A percentile compares a stretch with the other conserved stretches of the same genome.
Evolutionary conservation across 2,797 vertebrate species (phyloP).

Genomic region (Macropus fuliginosus): DNA sequence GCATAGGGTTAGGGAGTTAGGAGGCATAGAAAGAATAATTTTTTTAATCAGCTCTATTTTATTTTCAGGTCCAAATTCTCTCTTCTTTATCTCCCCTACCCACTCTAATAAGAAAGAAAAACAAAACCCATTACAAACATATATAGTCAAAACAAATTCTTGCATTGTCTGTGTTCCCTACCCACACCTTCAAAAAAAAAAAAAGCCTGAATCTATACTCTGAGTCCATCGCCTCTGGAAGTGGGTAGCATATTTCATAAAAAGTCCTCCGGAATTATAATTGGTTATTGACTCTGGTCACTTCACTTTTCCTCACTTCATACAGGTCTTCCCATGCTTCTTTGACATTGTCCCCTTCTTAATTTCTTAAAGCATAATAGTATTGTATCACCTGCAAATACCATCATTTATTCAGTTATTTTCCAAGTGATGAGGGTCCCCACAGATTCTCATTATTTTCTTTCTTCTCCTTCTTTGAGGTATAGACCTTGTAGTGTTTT

Average conservation of each 20-base stretch:
- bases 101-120: not conserved
- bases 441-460: not conserved
- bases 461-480: not conserved
- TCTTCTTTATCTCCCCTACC: not conserved
- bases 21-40: not conserved
- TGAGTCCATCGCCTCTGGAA: not conserved
- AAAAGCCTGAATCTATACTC: not conserved
- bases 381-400: not conserved
- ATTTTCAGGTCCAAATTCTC: not conserved
- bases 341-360: not conserved
- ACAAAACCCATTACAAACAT: not conserved
- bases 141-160: not conserved
- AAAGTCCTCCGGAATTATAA: not conserved
- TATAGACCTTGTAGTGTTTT: not conserved
- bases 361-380: not conserved
- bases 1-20: not conserved
- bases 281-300: not conserved
- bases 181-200: not conserved
- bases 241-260: not conserved
- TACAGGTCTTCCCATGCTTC: not conserved
- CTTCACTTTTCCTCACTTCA: not conserved
- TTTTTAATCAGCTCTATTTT: not conserved
- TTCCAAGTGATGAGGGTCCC: not conserved
- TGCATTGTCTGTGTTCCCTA: not conserved
- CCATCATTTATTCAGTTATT: not conserved